Evolutionary conservation across 2,888 invertebrate genomes (phyloP).

Genomic region (Polyommatus iphigenia): DNA sequence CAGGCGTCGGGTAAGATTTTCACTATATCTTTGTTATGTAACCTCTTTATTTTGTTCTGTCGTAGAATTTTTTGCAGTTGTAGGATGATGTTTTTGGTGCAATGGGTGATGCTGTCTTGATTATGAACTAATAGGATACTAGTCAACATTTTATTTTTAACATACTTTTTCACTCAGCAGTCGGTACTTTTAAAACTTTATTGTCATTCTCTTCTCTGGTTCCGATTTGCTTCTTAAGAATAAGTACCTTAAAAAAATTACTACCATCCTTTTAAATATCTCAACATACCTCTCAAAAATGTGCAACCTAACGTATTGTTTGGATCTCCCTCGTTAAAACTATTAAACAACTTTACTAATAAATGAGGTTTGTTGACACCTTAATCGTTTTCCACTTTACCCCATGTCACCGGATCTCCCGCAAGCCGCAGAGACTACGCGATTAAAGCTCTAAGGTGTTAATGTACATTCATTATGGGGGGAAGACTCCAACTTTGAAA

Average conservation of each 20-base stretch:
- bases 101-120: neutral
- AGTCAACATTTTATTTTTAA: neutral
- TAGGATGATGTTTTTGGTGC: neutral
- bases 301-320: neutral
- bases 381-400: neutral
- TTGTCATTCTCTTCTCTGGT: too few relatives aligned
- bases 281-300: neutral
- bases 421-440: slow-evolving; percentile 39
- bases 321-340: neutral
- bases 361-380: slow-evolving; percentile 19
- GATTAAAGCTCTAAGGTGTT: slow-evolving; percentile 68
- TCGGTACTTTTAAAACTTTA: too few relatives aligned
- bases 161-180: too few relatives aligned
- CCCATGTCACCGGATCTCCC: slow-evolving; percentile 4
- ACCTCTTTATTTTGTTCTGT: neutral
- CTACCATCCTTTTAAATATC: too few relatives aligned
- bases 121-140: neutral
- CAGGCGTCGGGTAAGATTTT: slow-evolving; percentile 30
- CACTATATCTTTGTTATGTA: slow-evolving; percentile 26
- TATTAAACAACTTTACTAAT: slow-evolving; percentile 13
- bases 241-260: neutral
- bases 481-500: slow-evolving; percentile 58
- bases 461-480: slow-evolving; percentile 68
- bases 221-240: too few relatives aligned
- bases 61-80: neutral